Evolutionary conservation across 2,888 invertebrate species (phyloP), one percentile per base, ranked within the genome.

Genomic region (Dolichopus griseipennis): DNA sequence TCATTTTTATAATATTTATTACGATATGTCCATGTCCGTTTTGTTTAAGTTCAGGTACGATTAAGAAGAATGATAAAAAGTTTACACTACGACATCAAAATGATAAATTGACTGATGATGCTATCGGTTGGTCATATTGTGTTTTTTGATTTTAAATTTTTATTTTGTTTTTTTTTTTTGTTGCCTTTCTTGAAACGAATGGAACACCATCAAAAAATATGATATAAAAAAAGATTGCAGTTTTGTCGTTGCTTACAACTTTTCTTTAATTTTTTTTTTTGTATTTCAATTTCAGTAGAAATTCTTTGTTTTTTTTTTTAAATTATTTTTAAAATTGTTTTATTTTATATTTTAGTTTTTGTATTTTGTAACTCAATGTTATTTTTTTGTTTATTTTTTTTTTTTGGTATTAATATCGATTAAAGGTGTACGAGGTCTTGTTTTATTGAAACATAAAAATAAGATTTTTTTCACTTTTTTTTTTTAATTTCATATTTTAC

Each of bases 31-130:
- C 52, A 52, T 52, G 52, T 52, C 52, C 52, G 52, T 52, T 52
- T 52, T 52, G 52, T 52, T 18, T 52, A 15, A 52, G 52, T 52
- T 52, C 52, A 52, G 52, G 52, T 15, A 52, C 52, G 52, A 52
- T 52, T 52, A 52, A 52, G 52, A 52, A 52, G 52, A 52, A 52
- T 52, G 52, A 52, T 52, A 52, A 52, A 52, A 52, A 52, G 52
- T 52, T 52, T 52, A 52, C 52, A 52, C 52, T 52, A 52, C 52
- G 52, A 52, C 52, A 52, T 52, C 52, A 52, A 52, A 52, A 52
- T 52, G 52, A 52, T 52, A 52, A 52, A 52, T 52, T 52, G 52
- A 52, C 52, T 52, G 52, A 52, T 52, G 52, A 52, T 52, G 52
- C 52, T 52, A 52, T 52, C 52, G 52, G 10, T 37, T 8, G 37